Percentiles rank a stretch among this genome's conserved stretches.
Conservation (phyloP, 2,113 vertebrate genomes). For the Dicentrarchus labrax region DNA sequence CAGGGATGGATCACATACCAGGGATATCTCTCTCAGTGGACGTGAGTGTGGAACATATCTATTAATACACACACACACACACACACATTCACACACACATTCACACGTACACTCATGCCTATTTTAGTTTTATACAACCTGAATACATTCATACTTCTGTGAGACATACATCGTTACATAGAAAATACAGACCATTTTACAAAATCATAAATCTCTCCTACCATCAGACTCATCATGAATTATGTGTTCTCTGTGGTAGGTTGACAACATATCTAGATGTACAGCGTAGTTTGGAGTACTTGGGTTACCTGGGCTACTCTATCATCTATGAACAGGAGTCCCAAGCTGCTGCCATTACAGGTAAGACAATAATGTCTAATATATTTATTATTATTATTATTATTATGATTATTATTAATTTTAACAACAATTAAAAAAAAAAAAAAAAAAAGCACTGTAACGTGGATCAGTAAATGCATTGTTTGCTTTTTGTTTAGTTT, state of each 20-base stretch:
- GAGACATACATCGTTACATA: too few species aligned
- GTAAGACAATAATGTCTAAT: slow-evolving; percentile 71
- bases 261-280: slow-evolving; percentile 97
- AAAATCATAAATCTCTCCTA: background rate
- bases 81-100: background rate
- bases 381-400: too few species aligned
- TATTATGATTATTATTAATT: too few species aligned
- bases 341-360: slow-evolving; percentile 95
- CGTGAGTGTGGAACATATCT: slow-evolving; percentile 87
- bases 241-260: slow-evolving; percentile 76
- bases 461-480: background rate
- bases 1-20: slow-evolving; percentile 99
- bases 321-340: slow-evolving; percentile 98
- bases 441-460: background rate
- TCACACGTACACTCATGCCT: background rate
- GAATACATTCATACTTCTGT: background rate
- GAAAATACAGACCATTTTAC: background rate
- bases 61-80: background rate
- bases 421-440: background rate
- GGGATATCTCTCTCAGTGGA: slow-evolving; percentile 99
- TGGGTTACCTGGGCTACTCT: slow-evolving; percentile 97
- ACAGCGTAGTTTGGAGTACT: slow-evolving; percentile 96
- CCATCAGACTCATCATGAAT: background rate
- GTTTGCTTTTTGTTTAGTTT: background rate
- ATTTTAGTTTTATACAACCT: background rate